Base-by-base conservation (phyloP, 2,888 invertebrate species). In the Tachina fera region DNA sequence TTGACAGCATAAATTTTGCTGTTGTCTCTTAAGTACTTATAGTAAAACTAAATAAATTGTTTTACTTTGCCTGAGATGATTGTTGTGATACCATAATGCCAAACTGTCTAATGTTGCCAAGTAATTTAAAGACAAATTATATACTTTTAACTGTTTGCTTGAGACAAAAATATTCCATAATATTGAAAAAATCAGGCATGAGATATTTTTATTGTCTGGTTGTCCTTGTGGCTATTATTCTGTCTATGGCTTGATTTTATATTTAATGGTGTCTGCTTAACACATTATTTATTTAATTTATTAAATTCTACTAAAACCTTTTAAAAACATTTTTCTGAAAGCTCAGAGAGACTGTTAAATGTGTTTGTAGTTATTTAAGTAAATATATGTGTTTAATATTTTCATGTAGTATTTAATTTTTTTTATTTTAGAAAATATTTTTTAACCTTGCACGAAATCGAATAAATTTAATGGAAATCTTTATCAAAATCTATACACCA, bases 261-360 rank as follows among this genome's bases (percentile, higher is more conserved):
- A 8, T 41, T 19, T 41, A 19, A 53, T 70, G 43, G 14, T 70
- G 39, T 41, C 45, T 56, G 14, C 14, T 49, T 39, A 43, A 45
- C 56, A 43, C 65, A 65, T 43, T 65, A 65, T n/a, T n/a, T 53
- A 16, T 14, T 41, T 39, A 76, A 67, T 67, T 43, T 47, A 16
- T 43, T 47, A 41, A 67, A 47, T 58, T 56, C 58, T 39, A 39
- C 3, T 19, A 63, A 45, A 39, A 31, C n/a, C 31, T 31, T 31
- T n/a, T n/a, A n/a, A 31, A 31, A 3, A 31, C 3, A 31, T 31
- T 31, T 22, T 31, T 31, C 31, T 31, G 3, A 31, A 31, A 31
- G 31, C 31, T 31, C 0, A 6, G 31, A 6, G 5, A 31, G 31
- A 31, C 31, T 31, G 2, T 31, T 31, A 1, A 31, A 31, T 6